A percentile compares a stretch with the other conserved stretches of the same genome.
Evolutionary conservation across 2,797 vertebrate species (phyloP).

Genomic region (Ispidina lecontei): DNA sequence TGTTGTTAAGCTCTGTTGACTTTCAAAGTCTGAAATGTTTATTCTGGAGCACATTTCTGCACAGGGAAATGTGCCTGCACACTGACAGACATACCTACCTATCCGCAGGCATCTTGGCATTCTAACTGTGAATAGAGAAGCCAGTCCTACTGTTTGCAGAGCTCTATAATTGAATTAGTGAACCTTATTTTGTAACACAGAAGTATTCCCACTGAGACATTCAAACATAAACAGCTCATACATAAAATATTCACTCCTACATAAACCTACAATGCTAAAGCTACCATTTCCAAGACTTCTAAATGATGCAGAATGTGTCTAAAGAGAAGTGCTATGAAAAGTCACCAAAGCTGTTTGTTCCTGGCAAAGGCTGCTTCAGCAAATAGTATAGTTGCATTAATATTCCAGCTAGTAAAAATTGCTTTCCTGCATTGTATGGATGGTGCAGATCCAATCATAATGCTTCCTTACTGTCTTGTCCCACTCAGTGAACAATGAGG

Average conservation of each 20-base stretch:
- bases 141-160: neutral
- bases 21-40: conserved; percentile 23
- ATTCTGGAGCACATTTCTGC: conserved; percentile 15
- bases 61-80: conserved; percentile 1
- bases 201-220: conserved; percentile 6
- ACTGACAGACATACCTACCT: neutral
- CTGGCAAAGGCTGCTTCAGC: neutral
- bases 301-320: neutral
- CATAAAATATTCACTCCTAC: conserved; percentile 33
- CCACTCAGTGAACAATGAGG: too few relatives aligned
- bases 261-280: conserved; percentile 1
- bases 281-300: neutral
- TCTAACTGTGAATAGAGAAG: conserved; percentile 3
- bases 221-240: conserved; percentile 17
- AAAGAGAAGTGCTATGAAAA: neutral
- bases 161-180: conserved; percentile 49
- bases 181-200: conserved; percentile 12
- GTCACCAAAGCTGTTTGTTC: neutral
- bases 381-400: neutral
- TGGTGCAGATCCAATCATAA: neutral
- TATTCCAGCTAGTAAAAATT: neutral
- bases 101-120: conserved; percentile 15
- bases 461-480: neutral
- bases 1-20: neutral
- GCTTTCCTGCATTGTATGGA: neutral